A percentile compares a stretch with the other conserved stretches of the same genome.
Evolutionary conservation across 1,140 invertebrate genomes (phyloP).

Genomic region (Sweltsa coloradensis): DNA sequence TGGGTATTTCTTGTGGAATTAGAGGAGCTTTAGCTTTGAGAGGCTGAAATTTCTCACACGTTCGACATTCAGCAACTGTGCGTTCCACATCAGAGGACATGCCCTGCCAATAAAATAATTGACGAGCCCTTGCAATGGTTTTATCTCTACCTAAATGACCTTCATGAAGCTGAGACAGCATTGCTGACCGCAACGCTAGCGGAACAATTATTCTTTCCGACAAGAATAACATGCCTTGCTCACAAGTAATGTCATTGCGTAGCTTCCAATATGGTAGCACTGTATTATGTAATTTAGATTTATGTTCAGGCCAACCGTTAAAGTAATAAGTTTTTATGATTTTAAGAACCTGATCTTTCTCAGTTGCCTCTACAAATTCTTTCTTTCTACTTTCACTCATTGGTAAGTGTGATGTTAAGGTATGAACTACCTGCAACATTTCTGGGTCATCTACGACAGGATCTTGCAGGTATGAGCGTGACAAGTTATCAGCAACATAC

Average conservation of each 20-base stretch:
- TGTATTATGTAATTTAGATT: neutral
- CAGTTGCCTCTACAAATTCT: neutral
- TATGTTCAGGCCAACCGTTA: neutral
- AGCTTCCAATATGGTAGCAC: slow-evolving; percentile 1
- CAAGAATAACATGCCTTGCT: neutral
- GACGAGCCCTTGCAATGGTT: neutral
- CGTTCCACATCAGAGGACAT: slow-evolving; percentile 1
- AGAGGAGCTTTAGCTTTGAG: slow-evolving; percentile 10
- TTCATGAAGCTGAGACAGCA: slow-evolving; percentile 3
- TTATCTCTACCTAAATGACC: neutral
- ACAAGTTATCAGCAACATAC: slow-evolving; percentile 30
- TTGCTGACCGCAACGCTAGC: neutral
- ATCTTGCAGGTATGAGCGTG: slow-evolving; percentile 21
- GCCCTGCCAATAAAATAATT: slow-evolving; percentile 10
- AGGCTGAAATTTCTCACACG: slow-evolving; percentile 7
- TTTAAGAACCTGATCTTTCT: neutral
- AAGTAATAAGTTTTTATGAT: neutral
- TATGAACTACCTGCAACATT: too few relatives aligned
- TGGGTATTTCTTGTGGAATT: slow-evolving; percentile 4
- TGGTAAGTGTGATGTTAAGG: too few relatives aligned
- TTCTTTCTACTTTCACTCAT: neutral
- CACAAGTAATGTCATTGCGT: neutral
- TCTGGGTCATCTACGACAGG: neutral
- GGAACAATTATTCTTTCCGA: neutral
- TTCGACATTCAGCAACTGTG: slow-evolving; percentile 5